These are phyloP conservation scores for Rhimphoctona megacephalus DNA, from an alignment of 2,888 invertebrate genomes.

Conservation along the genomic window DNA sequence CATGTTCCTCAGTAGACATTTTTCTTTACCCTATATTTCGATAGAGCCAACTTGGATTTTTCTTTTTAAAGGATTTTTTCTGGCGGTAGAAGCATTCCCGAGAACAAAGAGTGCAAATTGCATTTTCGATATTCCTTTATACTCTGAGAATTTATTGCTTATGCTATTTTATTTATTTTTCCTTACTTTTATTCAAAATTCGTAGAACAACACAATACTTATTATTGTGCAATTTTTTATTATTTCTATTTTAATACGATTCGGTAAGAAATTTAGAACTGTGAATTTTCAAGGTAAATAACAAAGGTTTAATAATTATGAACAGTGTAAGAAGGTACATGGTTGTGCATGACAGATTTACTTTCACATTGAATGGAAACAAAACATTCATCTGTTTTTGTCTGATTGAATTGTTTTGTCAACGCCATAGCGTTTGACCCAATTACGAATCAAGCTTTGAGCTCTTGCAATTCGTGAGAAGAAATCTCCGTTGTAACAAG, in stretches of 20 bases:
- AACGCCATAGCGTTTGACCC: conserved; percentile 45
- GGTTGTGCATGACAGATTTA: not conserved
- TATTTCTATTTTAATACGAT: not conserved
- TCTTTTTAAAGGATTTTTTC: not conserved
- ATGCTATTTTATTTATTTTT: conserved; percentile 16
- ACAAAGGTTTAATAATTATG: not conserved
- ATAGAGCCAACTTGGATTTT: not conserved
- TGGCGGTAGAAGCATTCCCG: not conserved
- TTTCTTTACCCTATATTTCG: conserved; percentile 20
- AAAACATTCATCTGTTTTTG: conserved; percentile 52
- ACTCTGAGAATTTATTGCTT: conserved; percentile 4
- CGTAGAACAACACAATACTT: conserved; percentile 12
- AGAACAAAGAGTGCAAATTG: conserved; percentile 25
- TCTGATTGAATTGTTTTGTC: conserved; percentile 54
- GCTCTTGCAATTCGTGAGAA: conserved; percentile 16
- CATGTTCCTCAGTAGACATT: not conserved
- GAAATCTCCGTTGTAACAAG: conserved; percentile 7
- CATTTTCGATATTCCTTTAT: conserved; percentile 45
- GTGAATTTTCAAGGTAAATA: not conserved
- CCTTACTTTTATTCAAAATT: not conserved
- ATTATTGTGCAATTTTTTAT: not conserved
- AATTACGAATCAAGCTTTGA: conserved; percentile 42
- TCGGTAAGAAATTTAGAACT: not conserved
- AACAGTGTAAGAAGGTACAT: not conserved
- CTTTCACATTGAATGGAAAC: conserved; percentile 45